Base-by-base conservation (phyloP, 1,140 invertebrate genomes). In the Chironomus striatipennis region DNA sequence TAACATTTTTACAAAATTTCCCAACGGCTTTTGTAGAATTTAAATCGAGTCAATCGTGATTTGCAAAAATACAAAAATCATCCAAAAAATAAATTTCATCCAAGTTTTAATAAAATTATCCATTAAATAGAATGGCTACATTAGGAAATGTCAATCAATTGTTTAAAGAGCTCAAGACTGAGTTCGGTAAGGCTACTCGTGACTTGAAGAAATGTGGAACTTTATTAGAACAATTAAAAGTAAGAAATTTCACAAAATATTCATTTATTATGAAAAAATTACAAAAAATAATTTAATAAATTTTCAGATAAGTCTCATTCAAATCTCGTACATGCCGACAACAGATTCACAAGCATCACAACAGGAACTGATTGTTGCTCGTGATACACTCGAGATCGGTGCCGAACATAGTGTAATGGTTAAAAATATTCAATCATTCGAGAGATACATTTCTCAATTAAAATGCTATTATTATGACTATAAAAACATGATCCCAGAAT, bases 401-500 rank as follows among this genome's bases (percentile, higher is more conserved):
- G 96, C 95, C 42, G 93, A 97, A 84, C 97, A 93, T 89, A 96
- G 95, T 77, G 96, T 98, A 76, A 90, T 91, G 24, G 89, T 86
- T 21, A 91, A 94, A 83, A 93, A 98, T 85, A 95, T 98, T 75
- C 93, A 94, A 77, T 90, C 94, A 0, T 99, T 98, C 84, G 96
- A 98, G 82, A 86, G 96, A 80, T 98, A 96, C 77, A 96, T 98
- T 89, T 93, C 96, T 18, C 97, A 98, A 83, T 83, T 99, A 20
- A 98, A 98, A 84, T 95, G 93, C 81, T 98, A 98, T 80, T 99
- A 98, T 83, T 94, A 97, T 81, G 96, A 98, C 86, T 98, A 98
- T 82, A 94, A 94, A 87, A 93, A 88, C 78, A 87, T 91, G 77
- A 84, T 98, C 42, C 91, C 94, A 65, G 95, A 98, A 83, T 99